Evolutionary conservation across 2,113 vertebrate genomes (phyloP).

Genomic region (Paratilapia polleni): DNA sequence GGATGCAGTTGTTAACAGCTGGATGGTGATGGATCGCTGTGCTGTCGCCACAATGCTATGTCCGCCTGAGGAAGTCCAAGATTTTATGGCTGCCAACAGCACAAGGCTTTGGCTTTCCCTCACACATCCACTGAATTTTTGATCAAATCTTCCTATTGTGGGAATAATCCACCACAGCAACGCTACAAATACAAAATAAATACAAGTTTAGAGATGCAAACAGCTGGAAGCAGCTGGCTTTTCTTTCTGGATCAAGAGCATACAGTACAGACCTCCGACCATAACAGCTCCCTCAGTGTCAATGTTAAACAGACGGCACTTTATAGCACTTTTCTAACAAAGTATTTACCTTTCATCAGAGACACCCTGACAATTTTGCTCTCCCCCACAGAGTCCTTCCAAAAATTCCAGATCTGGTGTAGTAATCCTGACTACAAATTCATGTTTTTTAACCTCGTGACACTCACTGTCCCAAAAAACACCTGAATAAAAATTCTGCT

Average conservation of each 20-base stretch:
- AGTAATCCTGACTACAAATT: neutral
- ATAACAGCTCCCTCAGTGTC: neutral
- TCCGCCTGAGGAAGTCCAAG: neutral
- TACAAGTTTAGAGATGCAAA: neutral
- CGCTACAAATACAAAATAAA: neutral
- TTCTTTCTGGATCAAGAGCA: neutral
- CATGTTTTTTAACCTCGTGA: neutral
- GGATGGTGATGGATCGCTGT: neutral
- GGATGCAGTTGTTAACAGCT: conserved; percentile 6
- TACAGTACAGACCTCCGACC: neutral
- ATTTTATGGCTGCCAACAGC: neutral
- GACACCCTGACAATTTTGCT: neutral
- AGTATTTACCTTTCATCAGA: too few relatives aligned
- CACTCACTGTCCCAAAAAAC: too few relatives aligned
- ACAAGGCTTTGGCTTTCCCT: neutral
- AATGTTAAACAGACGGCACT: neutral
- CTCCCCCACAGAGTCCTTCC: neutral
- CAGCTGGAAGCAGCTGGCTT: neutral
- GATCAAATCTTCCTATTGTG: neutral
- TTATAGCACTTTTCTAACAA: too few relatives aligned
- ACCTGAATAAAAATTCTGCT: neutral
- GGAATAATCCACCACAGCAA: neutral
- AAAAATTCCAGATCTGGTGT: too few relatives aligned
- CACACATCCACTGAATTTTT: neutral
- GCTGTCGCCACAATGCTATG: neutral